Percentiles rank a stretch among this genome's conserved stretches.
Conservation (phyloP, 2,113 vertebrate species). For the Micronisus gabar region DNA sequence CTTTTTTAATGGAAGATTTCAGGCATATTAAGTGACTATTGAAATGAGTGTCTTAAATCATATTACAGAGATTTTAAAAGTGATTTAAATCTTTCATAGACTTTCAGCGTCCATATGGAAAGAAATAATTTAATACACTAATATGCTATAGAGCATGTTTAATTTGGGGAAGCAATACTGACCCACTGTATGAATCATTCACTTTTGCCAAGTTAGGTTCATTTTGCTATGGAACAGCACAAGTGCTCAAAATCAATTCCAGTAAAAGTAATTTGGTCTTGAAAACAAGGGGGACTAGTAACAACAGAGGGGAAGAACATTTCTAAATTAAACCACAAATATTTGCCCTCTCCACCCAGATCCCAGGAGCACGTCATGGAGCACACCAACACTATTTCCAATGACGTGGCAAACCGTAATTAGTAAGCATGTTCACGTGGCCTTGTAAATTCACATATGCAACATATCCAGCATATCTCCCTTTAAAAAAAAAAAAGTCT, state of each 20-base stretch:
- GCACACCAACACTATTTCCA: neutral
- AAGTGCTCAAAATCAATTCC: neutral
- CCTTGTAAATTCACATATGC: neutral
- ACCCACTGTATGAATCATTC: neutral
- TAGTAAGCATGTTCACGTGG: neutral
- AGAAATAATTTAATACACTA: neutral
- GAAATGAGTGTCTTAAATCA: neutral
- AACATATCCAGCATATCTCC: neutral
- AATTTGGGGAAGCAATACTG: neutral
- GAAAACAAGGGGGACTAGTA: neutral
- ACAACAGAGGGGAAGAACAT: neutral
- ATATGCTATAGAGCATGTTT: neutral
- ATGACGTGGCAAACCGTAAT: neutral
- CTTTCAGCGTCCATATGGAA: neutral
- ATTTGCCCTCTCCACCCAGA: neutral
- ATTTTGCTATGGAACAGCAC: neutral
- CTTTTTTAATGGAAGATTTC: neutral
- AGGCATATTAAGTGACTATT: fast-evolving
- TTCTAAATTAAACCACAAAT: neutral
- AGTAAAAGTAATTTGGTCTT: neutral
- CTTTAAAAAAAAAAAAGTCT: neutral
- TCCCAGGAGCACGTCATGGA: neutral
- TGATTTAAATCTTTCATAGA: neutral
- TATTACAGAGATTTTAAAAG: neutral
- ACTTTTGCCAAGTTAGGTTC: neutral